Conservation (phyloP, 23 tunicate genomes). For the Trididemnum nubilum region DNA sequence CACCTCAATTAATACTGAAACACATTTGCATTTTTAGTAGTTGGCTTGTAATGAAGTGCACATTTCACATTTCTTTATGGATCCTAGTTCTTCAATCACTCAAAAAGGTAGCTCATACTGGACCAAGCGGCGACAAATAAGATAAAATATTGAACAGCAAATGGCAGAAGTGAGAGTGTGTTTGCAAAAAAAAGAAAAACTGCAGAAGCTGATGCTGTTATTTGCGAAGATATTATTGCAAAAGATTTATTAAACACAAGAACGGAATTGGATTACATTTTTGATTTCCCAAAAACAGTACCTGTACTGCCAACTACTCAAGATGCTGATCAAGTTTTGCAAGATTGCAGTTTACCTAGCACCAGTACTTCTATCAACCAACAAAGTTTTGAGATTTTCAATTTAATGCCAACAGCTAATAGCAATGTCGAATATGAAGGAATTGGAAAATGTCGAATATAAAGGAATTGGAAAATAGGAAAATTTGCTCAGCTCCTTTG, state of each 20-base stretch:
- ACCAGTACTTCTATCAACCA: background rate
- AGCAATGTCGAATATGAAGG: background rate
- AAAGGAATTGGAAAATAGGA: no score
- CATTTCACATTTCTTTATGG: background rate
- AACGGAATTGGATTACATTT: background rate
- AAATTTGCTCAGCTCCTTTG: background rate
- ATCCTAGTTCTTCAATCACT: background rate
- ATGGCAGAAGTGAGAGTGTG: background rate
- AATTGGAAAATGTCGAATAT: no score
- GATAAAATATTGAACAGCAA: background rate
- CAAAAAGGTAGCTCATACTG: background rate
- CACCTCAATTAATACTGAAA: no score
- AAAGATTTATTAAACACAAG: no score
- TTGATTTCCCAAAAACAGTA: background rate
- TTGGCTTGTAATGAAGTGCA: background rate
- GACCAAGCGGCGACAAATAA: background rate
- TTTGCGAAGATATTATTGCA: background rate
- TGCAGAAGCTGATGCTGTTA: background rate
- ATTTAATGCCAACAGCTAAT: background rate
- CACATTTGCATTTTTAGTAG: no score
- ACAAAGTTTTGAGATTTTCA: background rate
- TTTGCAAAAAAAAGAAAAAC: background rate
- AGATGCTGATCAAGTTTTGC: background rate
- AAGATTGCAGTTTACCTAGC: background rate
- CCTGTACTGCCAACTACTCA: background rate